phyloP scores from a whole-genome alignment of 2,797 vertebrate genomes.

The Pipistrellus kuhlii region DNA sequence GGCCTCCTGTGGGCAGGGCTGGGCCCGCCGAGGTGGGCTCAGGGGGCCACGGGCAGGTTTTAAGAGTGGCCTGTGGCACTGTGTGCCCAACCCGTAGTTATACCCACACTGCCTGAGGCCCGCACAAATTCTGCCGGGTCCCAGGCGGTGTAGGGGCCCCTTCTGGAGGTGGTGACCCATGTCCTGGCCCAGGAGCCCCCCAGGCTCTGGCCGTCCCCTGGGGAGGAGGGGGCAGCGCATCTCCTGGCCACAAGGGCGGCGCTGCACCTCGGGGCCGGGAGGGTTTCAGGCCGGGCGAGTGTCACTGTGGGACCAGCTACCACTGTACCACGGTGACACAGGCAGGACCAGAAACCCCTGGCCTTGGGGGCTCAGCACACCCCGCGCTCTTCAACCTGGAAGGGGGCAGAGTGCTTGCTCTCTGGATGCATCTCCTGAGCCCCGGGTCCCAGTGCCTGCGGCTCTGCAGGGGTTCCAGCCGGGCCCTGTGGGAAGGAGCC shows the following conservation, averaged over 20 bases:
- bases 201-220: background rate
- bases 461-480: too few species aligned
- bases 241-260: rapidly evolving
- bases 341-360: background rate
- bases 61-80: background rate
- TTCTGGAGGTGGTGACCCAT: rapidly evolving
- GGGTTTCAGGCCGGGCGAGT: background rate
- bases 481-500: rapidly evolving
- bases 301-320: background rate
- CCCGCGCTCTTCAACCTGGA: background rate
- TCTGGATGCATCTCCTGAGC: background rate
- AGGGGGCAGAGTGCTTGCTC: rapidly evolving
- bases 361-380: background rate
- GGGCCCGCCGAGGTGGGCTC: rapidly evolving
- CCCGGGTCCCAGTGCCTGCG: rapidly evolving
- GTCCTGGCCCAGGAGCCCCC: rapidly evolving
- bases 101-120: background rate
- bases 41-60: rapidly evolving
- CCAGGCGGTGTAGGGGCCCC: rapidly evolving
- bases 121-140: rapidly evolving
- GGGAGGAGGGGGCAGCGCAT: rapidly evolving
- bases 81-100: rapidly evolving
- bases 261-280: rapidly evolving
- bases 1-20: too few species aligned
- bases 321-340: rapidly evolving